Percentiles rank a stretch among this genome's conserved stretches.
phyloP scores from a whole-genome alignment of 2,888 invertebrate species.

The Diogma glabrata region DNA sequence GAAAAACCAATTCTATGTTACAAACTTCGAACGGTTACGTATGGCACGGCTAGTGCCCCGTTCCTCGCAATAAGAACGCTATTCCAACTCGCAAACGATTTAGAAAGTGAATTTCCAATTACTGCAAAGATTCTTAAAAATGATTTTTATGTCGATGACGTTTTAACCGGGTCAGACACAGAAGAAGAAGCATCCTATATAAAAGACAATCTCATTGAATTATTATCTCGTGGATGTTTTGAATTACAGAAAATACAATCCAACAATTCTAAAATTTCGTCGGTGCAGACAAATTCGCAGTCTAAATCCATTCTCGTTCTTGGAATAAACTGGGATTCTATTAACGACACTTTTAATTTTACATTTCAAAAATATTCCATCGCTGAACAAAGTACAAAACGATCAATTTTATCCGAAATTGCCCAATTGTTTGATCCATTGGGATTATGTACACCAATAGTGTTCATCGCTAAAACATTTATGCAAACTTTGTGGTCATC shows the following conservation, averaged over 20 bases:
- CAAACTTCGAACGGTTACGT: not conserved
- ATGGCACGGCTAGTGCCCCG: not conserved
- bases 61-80: not conserved
- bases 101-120: not conserved
- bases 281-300: not conserved
- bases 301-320: not conserved
- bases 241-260: not conserved
- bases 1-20: constrained; percentile 17
- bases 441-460: not conserved
- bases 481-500: not conserved
- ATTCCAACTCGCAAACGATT: not conserved
- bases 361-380: not conserved
- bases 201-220: not conserved
- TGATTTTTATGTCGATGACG: not conserved
- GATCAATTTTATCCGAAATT: not conserved
- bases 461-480: not conserved
- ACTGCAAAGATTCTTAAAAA: not conserved
- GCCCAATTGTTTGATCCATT: not conserved
- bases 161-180: too few relatives aligned
- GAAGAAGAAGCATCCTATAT: not conserved
- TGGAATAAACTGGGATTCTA: not conserved
- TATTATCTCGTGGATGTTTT: not conserved
- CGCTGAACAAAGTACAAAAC: not conserved
- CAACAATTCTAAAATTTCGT: not conserved
- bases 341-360: not conserved